These are phyloP conservation scores for Oryzias melastigma DNA, from an alignment of 2,113 vertebrate species.

Conservation along the genomic window DNA sequence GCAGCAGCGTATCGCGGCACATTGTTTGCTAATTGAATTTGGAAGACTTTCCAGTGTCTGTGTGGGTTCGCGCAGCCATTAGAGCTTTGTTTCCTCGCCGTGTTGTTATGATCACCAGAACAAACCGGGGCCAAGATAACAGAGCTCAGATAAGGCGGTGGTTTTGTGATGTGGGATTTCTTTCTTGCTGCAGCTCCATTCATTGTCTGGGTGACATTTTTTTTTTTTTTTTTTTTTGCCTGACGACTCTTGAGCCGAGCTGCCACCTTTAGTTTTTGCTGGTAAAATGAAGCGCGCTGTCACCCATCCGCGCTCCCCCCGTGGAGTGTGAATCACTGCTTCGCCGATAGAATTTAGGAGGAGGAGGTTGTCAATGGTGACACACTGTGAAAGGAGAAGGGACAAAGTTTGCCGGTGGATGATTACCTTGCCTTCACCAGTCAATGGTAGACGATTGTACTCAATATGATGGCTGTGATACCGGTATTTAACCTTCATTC, in stretches of 20 bases:
- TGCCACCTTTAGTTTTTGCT: conserved; percentile 32
- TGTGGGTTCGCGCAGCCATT: conserved; percentile 49
- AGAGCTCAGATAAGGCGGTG: conserved; percentile 63
- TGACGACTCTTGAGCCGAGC: conserved; percentile 47
- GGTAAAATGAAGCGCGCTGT: conserved; percentile 38
- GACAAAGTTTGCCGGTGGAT: neutral
- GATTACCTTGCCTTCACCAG: neutral
- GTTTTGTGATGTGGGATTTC: conserved; percentile 68
- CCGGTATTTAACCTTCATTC: conserved; percentile 4
- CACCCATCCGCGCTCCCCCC: conserved; percentile 5
- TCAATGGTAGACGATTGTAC: conserved; percentile 2
- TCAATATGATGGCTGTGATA: neutral
- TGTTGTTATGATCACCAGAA: conserved; percentile 56
- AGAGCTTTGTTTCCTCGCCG: conserved; percentile 46
- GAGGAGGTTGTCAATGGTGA: conserved; percentile 26
- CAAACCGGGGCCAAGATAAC: conserved; percentile 67
- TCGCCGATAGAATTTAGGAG: conserved; percentile 15
- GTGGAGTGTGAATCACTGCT: conserved; percentile 21
- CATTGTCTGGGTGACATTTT: conserved; percentile 49
- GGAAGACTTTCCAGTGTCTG: conserved; percentile 23
- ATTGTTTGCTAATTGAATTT: conserved; percentile 53
- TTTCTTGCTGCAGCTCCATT: conserved; percentile 37
- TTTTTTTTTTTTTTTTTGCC: conserved; percentile 1
- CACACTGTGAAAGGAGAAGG: neutral
- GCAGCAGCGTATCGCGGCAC: conserved; percentile 40